Evolutionary conservation across 2,888 invertebrate genomes (phyloP).

Genomic region (Sepioteuthis lessoniana): DNA sequence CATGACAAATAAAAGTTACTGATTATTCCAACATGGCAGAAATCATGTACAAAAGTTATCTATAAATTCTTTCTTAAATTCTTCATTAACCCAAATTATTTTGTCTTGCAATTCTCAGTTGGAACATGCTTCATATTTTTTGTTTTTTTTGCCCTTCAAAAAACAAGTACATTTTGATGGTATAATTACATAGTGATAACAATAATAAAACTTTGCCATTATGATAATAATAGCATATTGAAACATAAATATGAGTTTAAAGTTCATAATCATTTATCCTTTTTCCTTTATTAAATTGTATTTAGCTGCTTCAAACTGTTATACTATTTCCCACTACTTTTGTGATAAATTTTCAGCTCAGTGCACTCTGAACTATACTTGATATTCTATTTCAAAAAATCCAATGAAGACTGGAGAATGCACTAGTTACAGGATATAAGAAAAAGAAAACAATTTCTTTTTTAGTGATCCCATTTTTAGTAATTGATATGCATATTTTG

Average conservation of each 20-base stretch:
- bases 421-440: not conserved
- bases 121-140: not conserved
- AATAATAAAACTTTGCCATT: constrained; percentile 11
- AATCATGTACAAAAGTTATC: not conserved
- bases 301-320: not conserved
- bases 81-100: constrained; percentile 33
- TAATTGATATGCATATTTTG: too few relatives aligned
- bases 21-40: not conserved
- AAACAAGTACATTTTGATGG: not conserved
- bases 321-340: not conserved
- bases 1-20: not conserved
- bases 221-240: not conserved
- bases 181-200: not conserved
- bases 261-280: not conserved
- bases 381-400: not conserved
- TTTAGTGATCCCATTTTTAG: too few relatives aligned
- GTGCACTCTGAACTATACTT: not conserved
- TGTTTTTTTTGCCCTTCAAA: not conserved
- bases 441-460: not conserved
- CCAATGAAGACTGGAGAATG: not conserved
- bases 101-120: not conserved
- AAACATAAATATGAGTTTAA: not conserved
- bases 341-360: not conserved
- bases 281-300: not conserved
- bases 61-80: not conserved